Evolutionary conservation across 2,888 invertebrate species (phyloP).

Genomic region (Apodemia duryi): DNA sequence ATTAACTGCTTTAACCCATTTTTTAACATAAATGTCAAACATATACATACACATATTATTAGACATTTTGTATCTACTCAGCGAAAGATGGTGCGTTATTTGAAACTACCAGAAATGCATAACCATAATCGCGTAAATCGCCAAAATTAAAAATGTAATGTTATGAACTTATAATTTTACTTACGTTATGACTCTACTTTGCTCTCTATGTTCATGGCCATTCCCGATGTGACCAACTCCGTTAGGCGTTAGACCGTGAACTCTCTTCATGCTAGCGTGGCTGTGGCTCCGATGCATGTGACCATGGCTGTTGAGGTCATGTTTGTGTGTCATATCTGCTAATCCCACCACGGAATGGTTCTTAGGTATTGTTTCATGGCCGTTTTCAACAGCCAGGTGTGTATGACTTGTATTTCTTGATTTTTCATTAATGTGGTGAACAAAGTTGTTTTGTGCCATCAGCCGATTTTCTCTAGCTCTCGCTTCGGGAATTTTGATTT

Average conservation of each 20-base stretch:
- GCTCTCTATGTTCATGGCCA: conserved; percentile 55
- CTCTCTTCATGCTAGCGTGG: conserved; percentile 66
- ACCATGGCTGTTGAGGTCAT: conserved; percentile 39
- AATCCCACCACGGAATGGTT: conserved; percentile 32
- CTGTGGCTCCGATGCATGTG: conserved; percentile 69
- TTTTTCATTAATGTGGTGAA: conserved; percentile 68
- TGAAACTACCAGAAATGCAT: too few species aligned
- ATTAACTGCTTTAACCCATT: too few species aligned
- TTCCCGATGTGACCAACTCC: conserved; percentile 57
- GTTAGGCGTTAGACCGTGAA: conserved; percentile 57
- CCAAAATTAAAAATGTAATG: too few species aligned
- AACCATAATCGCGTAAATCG: too few species aligned
- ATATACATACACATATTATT: too few species aligned
- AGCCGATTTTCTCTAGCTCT: conserved; percentile 69
- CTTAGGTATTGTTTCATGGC: conserved; percentile 42
- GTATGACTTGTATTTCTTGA: conserved; percentile 55
- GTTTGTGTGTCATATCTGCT: conserved; percentile 26
- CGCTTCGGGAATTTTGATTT: conserved; percentile 77
- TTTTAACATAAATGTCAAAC: too few species aligned
- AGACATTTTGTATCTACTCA: too few species aligned
- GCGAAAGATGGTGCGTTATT: too few species aligned
- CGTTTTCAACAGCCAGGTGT: conserved; percentile 63
- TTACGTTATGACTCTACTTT: conserved; percentile 61
- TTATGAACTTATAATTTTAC: conserved; percentile 30
- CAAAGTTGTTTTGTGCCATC: conserved; percentile 70